Evolutionary conservation across 1,140 invertebrate species (phyloP), one percentile per base, ranked within the genome.

Genomic region (Scylla paramamosain): DNA sequence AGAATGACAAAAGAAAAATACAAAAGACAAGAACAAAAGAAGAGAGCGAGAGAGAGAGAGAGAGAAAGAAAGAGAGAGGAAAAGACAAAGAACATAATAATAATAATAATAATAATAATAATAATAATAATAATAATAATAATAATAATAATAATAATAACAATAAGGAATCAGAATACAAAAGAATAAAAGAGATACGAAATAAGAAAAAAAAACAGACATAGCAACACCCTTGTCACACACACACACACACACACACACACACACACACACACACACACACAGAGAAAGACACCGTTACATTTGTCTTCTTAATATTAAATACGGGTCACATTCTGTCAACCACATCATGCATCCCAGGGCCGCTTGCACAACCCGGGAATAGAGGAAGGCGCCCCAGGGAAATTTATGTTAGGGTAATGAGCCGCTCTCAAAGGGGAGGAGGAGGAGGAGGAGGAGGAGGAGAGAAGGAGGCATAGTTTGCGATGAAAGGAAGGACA

Each of bases 381-480:
- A 7, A 20, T 2, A 20, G 25, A 77, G 67, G 20, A 20, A 25
- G 20, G 25, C 20, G 67, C 67, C 67, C 16, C 16, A 3, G 67
- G 67, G 67, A 77, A 77, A 77, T 77, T 16, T 77, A 77, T 77
- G 67, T 77, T n/a, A 77, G 6, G 67, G 25, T 77, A n/a, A 77
- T 77, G 67, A 77, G 67, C 67, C 20, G 67, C 67, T n/a, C n/a
- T 25, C 20, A 77, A n/a, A 20, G 25, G 8, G n/a, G 67, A n/a
- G n/a, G 67, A 77, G 67, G 67, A n/a, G 67, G 67, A n/a, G 67
- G n/a, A n/a, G 67, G 67, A 77, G 67, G 67, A n/a, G 67, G 67
- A 77, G 25, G 67, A 77, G 67, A n/a, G 20, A 20, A n/a, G 67
- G 67, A 77, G 67, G 6, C 1, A 39, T 39, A 39, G 39, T 39